Evolutionary conservation across 2,797 vertebrate species (phyloP).

Genomic region (Spinibarbus caldwelli): DNA sequence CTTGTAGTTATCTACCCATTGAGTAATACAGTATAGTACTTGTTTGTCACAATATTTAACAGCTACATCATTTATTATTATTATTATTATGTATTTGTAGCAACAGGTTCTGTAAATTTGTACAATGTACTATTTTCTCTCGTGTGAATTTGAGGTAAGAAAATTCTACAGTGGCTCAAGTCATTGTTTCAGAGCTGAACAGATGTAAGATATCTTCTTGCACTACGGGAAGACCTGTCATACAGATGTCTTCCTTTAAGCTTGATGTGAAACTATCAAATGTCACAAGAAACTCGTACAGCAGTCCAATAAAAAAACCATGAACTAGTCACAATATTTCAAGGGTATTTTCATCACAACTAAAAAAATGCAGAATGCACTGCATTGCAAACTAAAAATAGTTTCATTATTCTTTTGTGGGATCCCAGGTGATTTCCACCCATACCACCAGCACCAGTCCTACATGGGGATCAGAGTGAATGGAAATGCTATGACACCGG

Average conservation of each 20-base stretch:
- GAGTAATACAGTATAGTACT: not conserved
- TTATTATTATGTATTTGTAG: not conserved
- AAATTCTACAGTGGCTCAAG: constrained; percentile 6
- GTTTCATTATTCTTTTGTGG: constrained; percentile 1
- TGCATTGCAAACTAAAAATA: not conserved
- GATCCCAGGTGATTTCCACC: constrained; percentile 9
- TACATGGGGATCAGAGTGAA: not conserved
- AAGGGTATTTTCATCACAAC: not conserved
- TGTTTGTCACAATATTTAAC: not conserved
- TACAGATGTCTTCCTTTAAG: constrained; percentile 20
- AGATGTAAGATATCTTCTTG: constrained; percentile 31
- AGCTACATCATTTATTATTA: not conserved
- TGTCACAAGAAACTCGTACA: constrained; percentile 12
- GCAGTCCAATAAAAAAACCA: not conserved
- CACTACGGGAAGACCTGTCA: constrained; percentile 13
- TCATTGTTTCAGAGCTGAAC: constrained; percentile 21
- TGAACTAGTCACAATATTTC: not conserved
- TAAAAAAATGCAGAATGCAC: constrained; percentile 4
- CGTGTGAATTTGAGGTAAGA: not conserved
- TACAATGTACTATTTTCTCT: not conserved
- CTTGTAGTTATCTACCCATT: not conserved
- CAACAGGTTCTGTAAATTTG: not conserved
- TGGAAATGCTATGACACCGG: not conserved
- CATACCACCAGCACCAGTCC: not conserved
- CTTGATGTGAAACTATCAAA: constrained; percentile 17